Conservation (phyloP, 2,797 vertebrate species). For the Coccyzus lansbergi region DNA sequence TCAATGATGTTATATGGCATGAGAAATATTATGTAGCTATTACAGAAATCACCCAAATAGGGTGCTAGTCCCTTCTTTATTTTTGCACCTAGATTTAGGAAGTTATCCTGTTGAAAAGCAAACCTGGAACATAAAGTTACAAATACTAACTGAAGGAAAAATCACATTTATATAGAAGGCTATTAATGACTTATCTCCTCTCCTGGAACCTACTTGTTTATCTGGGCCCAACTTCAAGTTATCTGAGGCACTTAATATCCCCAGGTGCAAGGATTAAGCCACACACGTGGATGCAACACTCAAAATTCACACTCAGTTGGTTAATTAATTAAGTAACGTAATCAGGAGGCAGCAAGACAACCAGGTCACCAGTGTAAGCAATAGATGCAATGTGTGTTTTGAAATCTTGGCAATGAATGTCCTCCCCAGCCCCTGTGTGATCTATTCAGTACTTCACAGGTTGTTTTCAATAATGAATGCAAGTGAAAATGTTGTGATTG, state of each 20-base stretch:
- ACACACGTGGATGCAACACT: background rate
- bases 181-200: background rate
- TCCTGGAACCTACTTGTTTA: background rate
- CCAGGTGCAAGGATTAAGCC: background rate
- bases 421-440: background rate
- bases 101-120: background rate
- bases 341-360: background rate
- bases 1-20: fast-evolving
- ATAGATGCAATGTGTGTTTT: background rate
- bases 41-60: fast-evolving
- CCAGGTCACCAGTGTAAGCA: background rate
- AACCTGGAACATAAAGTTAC: background rate
- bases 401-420: background rate
- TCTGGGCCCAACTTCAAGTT: constrained; percentile 14
- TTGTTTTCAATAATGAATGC: constrained; percentile 1
- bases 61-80: background rate
- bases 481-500: constrained; percentile 25
- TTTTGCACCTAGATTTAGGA: background rate
- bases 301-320: background rate
- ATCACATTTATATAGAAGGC: background rate
- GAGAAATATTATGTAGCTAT: background rate
- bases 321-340: constrained; percentile 1
- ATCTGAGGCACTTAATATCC: background rate
- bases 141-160: background rate
- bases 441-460: background rate